phyloP scores from a whole-genome alignment of 2,113 vertebrate species.

The Equus quagga region DNA sequence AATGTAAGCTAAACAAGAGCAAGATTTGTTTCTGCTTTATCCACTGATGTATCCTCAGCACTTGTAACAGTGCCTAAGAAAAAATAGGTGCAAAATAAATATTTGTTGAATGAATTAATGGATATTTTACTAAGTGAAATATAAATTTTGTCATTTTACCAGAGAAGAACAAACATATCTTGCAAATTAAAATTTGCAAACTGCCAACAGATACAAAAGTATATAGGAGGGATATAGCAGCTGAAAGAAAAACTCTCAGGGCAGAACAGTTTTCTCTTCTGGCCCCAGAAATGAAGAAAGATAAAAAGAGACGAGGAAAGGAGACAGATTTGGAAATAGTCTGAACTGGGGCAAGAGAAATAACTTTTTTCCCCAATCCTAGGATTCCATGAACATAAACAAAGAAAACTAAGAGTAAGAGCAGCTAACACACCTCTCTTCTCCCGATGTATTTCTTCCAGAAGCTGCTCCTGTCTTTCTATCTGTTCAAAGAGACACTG shows the following conservation, averaged over 20 bases:
- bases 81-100: not conserved
- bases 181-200: not conserved
- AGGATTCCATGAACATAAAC: not conserved
- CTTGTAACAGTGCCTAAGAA: not conserved
- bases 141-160: not conserved
- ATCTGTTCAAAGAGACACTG: constrained; percentile 90
- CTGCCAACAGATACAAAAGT: not conserved
- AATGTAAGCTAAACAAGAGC: not conserved
- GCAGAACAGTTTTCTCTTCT: not conserved
- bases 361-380: not conserved
- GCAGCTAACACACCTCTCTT: constrained; percentile 90
- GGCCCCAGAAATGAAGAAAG: not conserved
- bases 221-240: not conserved
- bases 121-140: not conserved
- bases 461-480: constrained; percentile 91
- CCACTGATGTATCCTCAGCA: not conserved
- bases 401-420: not conserved
- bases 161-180: not conserved
- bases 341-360: not conserved
- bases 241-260: not conserved
- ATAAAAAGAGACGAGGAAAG: not conserved
- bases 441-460: constrained; percentile 91
- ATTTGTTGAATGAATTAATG: not conserved
- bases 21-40: not conserved
- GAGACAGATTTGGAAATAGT: not conserved